phyloP scores from a whole-genome alignment of 2,888 invertebrate species.

The Megalurothrips usitatus region DNA sequence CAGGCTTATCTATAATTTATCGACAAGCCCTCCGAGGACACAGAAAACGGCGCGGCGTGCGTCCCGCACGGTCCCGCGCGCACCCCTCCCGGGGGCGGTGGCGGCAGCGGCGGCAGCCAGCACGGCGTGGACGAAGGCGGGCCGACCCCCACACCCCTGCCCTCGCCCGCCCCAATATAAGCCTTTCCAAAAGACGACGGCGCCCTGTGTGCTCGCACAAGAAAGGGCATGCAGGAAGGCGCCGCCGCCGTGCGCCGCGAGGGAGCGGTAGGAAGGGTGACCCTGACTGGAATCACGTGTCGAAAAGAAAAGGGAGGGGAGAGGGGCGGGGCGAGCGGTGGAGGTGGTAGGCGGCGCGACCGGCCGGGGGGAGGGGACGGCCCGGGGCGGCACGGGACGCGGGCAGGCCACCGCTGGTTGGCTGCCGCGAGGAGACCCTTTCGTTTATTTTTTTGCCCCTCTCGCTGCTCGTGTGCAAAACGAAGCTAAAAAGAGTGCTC shows the following conservation, averaged over 20 bases:
- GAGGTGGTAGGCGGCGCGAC: too few species aligned
- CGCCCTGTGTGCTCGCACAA: too few species aligned
- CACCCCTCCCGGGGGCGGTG: background rate
- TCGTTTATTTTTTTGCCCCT: background rate
- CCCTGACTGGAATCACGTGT: too few species aligned
- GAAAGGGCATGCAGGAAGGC: too few species aligned
- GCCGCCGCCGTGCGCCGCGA: too few species aligned
- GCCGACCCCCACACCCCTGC: too few species aligned
- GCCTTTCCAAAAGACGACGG: too few species aligned
- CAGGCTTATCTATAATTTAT: constrained; percentile 6
- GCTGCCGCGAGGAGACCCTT: background rate
- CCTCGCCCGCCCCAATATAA: too few species aligned
- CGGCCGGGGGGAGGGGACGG: too few species aligned
- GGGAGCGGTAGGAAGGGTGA: too few species aligned
- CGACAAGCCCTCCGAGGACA: background rate
- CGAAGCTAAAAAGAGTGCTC: background rate
- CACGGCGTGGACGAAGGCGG: too few species aligned
- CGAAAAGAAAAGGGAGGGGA: too few species aligned
- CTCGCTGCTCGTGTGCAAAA: background rate
- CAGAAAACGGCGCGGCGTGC: background rate
- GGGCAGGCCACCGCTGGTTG: background rate
- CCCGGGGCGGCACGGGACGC: background rate
- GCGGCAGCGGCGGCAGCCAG: background rate
- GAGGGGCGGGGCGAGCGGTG: background rate
- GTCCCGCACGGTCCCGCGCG: background rate